Base-by-base conservation (phyloP, 2,113 vertebrate genomes). In the Myrmecobius fasciatus region DNA sequence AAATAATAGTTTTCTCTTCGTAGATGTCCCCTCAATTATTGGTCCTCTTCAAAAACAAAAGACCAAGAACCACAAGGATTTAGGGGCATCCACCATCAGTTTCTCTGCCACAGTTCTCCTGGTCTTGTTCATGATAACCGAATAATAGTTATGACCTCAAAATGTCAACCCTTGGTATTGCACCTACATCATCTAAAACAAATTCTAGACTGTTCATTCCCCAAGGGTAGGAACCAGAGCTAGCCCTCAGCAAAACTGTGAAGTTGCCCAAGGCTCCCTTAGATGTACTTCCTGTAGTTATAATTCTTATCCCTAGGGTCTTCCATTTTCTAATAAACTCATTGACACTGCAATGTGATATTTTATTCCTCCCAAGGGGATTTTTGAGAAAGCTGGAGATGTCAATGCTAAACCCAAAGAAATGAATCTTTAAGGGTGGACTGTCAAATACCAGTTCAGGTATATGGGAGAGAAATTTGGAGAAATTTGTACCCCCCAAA, bases 201-300 rank as follows among this genome's bases (percentile, higher is more conserved):
- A 94, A 96, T 67, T 96, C 88, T 60, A 95, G 83, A 96, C 94
- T 96, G 95, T 89, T 89, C 91, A 96, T 92, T 96, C 91, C 91
- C 24, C 47, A 51, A 4, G 24, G 91, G 43, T 95, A 94, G 60
- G 11, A 93, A 52, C 91, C 56, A n/a, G 26, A 90, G 48, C 88
- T 94, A 92, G 67, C 93, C 95, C 90, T 96, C 22, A 94, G 51
- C 52, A 92, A 90, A 49, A 67, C 28, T 22, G 67, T n/a, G 67
- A 93, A 25, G 4, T 11, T 91, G 53, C 36, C 28, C 53, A 26
- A 11, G 11, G 53, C 75, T 14, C 51, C 47, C 17, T 25, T 26
- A 56, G 26, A 56, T 17, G 46, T 43, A 92, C 36, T 95, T 7
- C 25, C 22, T 14, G 25, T 90, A 92, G 91, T 94, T 56, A 43